Evolutionary conservation across 2,113 vertebrate species (phyloP).

Genomic region (Zeus faber): DNA sequence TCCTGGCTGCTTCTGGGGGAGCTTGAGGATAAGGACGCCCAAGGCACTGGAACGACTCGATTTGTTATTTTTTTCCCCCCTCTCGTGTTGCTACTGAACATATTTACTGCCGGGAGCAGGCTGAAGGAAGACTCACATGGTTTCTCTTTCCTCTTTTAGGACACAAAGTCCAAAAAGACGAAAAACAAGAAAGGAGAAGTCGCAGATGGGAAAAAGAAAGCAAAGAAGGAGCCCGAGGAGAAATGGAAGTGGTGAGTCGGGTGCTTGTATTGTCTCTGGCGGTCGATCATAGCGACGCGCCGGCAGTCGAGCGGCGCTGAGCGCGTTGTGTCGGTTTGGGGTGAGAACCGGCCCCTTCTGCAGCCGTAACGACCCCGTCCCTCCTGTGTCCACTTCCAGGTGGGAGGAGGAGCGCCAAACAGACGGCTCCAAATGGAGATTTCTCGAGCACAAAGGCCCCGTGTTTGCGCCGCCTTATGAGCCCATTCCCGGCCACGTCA

Average conservation of each 20-base stretch:
- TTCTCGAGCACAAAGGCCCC: conserved; percentile 97
- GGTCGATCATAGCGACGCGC: neutral
- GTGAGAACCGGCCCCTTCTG: no score
- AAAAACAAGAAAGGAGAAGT: conserved; percentile 86
- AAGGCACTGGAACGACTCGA: no score
- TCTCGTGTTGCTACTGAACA: neutral
- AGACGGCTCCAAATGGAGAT: conserved; percentile 96
- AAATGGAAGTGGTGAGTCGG: conserved; percentile 97
- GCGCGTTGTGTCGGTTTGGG: no score
- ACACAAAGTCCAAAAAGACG: conserved; percentile 87
- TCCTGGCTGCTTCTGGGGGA: no score
- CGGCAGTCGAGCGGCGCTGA: no score
- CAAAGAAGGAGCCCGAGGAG: conserved; percentile 94
- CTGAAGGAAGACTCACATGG: neutral
- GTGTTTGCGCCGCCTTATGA: conserved; percentile 96
- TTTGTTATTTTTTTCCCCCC: neutral
- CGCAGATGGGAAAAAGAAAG: conserved; percentile 86
- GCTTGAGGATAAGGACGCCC: neutral
- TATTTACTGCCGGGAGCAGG: neutral
- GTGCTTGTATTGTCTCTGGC: neutral
- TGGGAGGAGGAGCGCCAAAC: conserved; percentile 97
- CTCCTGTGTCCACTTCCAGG: conserved; percentile 74
- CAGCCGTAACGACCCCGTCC: no score
- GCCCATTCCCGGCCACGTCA: conserved; percentile 87
- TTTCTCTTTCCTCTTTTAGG: conserved; percentile 65